These are phyloP conservation scores for Rousettus leschenaultii DNA, from an alignment of 2,113 vertebrate species.

Conservation along the genomic window DNA sequence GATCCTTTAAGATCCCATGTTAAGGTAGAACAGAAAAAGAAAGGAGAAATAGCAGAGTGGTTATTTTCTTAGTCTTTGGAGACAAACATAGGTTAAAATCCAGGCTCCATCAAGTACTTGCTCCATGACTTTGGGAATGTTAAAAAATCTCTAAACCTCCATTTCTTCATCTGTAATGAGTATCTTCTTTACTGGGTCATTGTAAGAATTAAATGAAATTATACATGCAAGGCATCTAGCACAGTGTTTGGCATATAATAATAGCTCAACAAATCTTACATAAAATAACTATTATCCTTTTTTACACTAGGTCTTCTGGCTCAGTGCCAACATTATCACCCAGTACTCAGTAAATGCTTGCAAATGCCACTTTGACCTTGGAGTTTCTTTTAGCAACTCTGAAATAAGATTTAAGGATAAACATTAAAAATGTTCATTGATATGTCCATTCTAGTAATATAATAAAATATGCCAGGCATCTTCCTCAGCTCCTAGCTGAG, in stretches of 20 bases:
- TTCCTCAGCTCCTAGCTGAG: not conserved
- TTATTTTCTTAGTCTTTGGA: not conserved
- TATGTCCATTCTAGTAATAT: not conserved
- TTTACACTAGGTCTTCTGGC: not conserved
- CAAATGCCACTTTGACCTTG: not conserved
- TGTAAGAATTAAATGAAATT: not conserved
- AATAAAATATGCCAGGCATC: not conserved
- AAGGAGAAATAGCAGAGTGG: not conserved
- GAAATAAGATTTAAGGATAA: conserved; percentile 4
- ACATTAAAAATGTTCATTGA: not conserved
- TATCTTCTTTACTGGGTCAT: not conserved
- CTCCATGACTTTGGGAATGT: not conserved
- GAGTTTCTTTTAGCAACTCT: not conserved
- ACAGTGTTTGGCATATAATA: not conserved
- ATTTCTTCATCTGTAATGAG: not conserved
- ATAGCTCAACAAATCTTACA: not conserved
- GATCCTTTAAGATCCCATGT: not conserved
- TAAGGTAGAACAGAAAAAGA: not conserved
- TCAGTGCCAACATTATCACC: not conserved
- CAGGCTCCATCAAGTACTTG: not conserved
- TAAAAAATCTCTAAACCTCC: not conserved
- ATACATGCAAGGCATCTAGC: not conserved
- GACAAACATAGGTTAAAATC: not conserved
- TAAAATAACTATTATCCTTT: not conserved
- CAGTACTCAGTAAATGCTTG: not conserved